Conservation (phyloP, 2,888 invertebrate species). For the Hyalella azteca region DNA sequence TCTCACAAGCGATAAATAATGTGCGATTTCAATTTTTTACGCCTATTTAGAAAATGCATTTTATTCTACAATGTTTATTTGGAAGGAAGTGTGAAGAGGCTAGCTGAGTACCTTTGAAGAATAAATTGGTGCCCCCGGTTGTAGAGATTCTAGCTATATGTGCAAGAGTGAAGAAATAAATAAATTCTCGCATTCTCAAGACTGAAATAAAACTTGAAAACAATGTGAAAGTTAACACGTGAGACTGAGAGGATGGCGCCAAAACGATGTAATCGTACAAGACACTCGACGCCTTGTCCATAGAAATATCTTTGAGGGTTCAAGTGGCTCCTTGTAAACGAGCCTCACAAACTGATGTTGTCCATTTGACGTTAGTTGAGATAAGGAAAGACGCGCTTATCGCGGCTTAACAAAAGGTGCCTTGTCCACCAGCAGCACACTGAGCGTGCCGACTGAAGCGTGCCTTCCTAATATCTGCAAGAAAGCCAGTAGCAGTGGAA, state of each 20-base stretch:
- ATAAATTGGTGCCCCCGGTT: too few species aligned
- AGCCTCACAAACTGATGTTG: constrained; percentile 19
- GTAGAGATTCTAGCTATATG: too few species aligned
- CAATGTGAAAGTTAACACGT: too few species aligned
- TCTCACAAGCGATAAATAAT: too few species aligned
- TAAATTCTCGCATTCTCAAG: too few species aligned
- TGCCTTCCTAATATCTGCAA: not conserved
- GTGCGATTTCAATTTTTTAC: too few species aligned
- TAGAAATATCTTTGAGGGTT: not conserved
- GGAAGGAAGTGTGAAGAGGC: too few species aligned
- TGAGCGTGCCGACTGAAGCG: not conserved
- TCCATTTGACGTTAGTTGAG: constrained; percentile 33
- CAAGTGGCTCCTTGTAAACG: constrained; percentile 17
- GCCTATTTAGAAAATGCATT: too few species aligned
- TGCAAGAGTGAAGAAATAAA: too few species aligned
- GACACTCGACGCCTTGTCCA: constrained; percentile 28
- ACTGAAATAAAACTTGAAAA: too few species aligned
- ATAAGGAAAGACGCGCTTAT: constrained; percentile 33
- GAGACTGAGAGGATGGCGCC: not conserved
- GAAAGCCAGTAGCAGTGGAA: not conserved
- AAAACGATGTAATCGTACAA: not conserved
- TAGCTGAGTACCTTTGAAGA: too few species aligned
- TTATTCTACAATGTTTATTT: too few species aligned
- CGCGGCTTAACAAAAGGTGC: not conserved
- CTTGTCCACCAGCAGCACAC: not conserved